Conservation (phyloP, 2,797 vertebrate genomes). For the Leptodactylus fallax region DNA sequence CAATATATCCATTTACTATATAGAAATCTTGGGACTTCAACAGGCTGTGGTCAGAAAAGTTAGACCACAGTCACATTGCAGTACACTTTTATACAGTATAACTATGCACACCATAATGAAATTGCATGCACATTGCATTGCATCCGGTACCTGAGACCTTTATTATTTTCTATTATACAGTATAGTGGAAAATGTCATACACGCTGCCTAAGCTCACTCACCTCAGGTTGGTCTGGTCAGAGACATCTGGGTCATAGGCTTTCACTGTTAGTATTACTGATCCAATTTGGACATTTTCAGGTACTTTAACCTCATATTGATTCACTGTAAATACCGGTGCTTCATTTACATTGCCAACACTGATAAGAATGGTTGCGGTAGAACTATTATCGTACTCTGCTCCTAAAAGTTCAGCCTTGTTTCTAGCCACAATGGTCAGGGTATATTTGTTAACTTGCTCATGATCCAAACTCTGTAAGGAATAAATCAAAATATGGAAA, state of each 20-base stretch:
- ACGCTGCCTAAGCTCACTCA: constrained; percentile 13
- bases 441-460: constrained; percentile 82
- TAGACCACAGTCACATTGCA: no score
- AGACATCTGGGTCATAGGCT: constrained; percentile 77
- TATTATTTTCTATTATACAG: no score
- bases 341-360: constrained; percentile 80
- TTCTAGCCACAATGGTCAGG: constrained; percentile 81
- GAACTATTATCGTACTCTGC: constrained; percentile 81
- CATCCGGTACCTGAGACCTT: no score
- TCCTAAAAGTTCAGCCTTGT: constrained; percentile 78
- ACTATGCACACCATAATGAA: no score
- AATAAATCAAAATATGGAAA: neutral
- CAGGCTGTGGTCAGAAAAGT: no score
- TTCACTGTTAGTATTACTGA: constrained; percentile 82
- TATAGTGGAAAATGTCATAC: no score
- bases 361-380: constrained; percentile 83
- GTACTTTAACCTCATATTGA: constrained; percentile 82
- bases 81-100: no score
- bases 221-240: constrained; percentile 49
- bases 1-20: neutral
- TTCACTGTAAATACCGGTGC: constrained; percentile 79
- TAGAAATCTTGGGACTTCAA: no score
- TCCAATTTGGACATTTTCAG: constrained; percentile 79
- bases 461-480: constrained; percentile 82
- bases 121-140: no score